Conservation (phyloP, 2,113 vertebrate species). For the Pseudopipra pipra region DNA sequence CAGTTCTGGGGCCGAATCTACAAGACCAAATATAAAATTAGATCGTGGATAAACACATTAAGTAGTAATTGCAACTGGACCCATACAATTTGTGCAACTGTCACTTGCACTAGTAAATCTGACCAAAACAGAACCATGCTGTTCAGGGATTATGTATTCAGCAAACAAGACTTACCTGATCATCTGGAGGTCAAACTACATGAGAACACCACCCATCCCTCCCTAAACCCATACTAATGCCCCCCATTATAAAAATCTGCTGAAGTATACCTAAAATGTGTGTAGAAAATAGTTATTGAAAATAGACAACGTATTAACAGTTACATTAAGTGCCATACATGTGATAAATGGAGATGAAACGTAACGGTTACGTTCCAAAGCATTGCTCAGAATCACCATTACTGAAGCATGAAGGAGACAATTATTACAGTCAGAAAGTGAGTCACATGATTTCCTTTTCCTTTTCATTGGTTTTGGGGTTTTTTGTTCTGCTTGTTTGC, state of each 20-base stretch:
- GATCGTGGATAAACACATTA: constrained; percentile 31
- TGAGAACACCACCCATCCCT: background rate
- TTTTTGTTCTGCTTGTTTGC: background rate
- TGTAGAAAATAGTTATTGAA: background rate
- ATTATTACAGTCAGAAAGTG: background rate
- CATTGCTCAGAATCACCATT: background rate
- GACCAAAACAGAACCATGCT: background rate
- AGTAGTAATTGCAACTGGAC: constrained; percentile 24
- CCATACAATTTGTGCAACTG: background rate
- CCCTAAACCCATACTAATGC: background rate
- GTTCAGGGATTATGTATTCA: background rate
- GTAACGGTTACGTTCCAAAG: background rate
- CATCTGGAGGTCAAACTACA: background rate
- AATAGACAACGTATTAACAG: background rate
- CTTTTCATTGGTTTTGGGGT: background rate
- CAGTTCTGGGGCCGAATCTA: constrained; percentile 90
- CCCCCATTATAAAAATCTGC: background rate
- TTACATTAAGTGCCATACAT: background rate
- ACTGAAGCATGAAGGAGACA: background rate
- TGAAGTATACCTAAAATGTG: background rate
- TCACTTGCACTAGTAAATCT: background rate
- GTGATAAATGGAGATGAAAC: background rate
- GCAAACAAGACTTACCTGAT: background rate
- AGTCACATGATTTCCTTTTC: background rate
- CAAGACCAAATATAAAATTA: constrained; percentile 83